Evolutionary conservation across 1,140 invertebrate genomes (phyloP), one percentile per base, ranked within the genome.

Genomic region (Portunus trituberculatus): DNA sequence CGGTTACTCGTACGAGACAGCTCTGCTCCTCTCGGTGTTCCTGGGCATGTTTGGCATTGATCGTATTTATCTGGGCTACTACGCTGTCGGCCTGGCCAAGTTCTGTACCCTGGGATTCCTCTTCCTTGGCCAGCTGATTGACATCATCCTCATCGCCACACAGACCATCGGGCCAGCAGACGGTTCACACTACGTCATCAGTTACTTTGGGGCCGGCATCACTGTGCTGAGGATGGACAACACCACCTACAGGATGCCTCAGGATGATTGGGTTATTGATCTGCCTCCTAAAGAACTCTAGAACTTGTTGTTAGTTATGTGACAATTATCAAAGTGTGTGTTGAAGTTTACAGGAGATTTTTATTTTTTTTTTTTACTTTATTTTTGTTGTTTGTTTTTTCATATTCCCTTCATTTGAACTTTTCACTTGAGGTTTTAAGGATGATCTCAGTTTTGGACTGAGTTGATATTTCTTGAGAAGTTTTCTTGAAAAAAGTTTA

Each of bases 31-130:
- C 0, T 99, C 99, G 1, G 98, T 99, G 86, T 99, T 99, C 96
- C 96, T 98, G 29, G 96, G 96, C 20, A 99, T 99, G 98, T 99
- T 99, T 97, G 99, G 99, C n/a, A 98, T 98, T 25, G 99, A 99
- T 97, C 97, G 99, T 96, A 99, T 99, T 97, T 99, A 99, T 97
- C 97, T 99, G 4, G 99, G 99, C 28, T 99, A 99, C 97, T 98
- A 99, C 89, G 99, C 99, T 31, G 98, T 99, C 95, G 99, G 99
- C 0, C 97, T 99, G 87, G 97, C 99, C 10, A 99, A 99, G 97
- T 98, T 99, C 96, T 99, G 99, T 97, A 99, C 99, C 0, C 97
- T 99, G 45, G 99, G 99, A 8, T 99, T 99, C 96, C 98, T 99
- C 97, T 99, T 99, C 96, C 97, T 99, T n/a, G 99, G 98, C 12